phyloP scores from a whole-genome alignment of 1,140 invertebrate species.

The Metaphire vulgaris region DNA sequence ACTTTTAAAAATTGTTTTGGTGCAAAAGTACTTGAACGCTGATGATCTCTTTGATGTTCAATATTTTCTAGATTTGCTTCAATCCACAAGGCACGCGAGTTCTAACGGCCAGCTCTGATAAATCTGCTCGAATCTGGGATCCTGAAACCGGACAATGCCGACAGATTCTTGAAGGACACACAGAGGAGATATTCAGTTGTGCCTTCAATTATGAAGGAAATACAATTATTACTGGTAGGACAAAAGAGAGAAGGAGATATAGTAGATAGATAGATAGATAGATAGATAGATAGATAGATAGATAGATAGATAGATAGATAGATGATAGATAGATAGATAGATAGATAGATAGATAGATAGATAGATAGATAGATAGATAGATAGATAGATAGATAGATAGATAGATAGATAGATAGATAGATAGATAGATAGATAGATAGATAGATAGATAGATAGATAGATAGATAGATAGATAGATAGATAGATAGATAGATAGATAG shows the following conservation, averaged over 20 bases:
- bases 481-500: too few relatives aligned
- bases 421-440: too few relatives aligned
- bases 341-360: background rate
- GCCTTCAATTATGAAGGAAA: conserved; percentile 71
- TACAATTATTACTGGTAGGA: conserved; percentile 63
- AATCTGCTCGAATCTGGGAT: conserved; percentile 69
- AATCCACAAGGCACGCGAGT: conserved; percentile 66
- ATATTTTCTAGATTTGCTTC: conserved; percentile 68
- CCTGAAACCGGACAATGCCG: conserved; percentile 62
- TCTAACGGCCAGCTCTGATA: conserved; percentile 67
- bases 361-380: too few relatives aligned
- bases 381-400: too few relatives aligned
- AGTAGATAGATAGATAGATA: background rate
- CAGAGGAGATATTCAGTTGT: conserved; percentile 71
- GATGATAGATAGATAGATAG: background rate
- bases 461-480: too few relatives aligned
- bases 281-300: background rate
- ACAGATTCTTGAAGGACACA: conserved; percentile 63
- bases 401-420: too few relatives aligned
- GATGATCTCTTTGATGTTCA: too few relatives aligned
- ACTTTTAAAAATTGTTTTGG: too few relatives aligned
- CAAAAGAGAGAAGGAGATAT: background rate
- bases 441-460: too few relatives aligned
- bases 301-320: background rate
- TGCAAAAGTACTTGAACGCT: too few relatives aligned